Conservation (phyloP, 2,113 vertebrate species). For the Arvicanthis niloticus region DNA sequence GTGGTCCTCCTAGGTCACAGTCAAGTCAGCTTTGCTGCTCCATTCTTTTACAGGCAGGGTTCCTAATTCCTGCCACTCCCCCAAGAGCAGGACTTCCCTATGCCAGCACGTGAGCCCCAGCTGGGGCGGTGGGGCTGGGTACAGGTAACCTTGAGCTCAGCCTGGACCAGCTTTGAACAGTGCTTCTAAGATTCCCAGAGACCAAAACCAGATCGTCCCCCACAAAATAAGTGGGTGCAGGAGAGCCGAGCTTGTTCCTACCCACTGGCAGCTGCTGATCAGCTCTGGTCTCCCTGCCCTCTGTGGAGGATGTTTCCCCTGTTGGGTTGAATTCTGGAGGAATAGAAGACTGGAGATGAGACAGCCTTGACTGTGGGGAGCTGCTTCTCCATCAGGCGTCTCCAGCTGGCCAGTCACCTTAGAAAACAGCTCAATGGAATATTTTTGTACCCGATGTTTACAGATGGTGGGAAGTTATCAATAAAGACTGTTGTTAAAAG, state of each 20-base stretch:
- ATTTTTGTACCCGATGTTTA: constrained; percentile 85
- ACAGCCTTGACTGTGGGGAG: background rate
- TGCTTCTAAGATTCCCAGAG: background rate
- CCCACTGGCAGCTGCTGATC: background rate
- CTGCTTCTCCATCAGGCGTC: background rate
- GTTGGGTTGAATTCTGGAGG: background rate
- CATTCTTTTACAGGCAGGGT: background rate
- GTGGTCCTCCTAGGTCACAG: background rate
- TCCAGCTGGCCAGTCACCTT: background rate
- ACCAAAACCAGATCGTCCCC: background rate
- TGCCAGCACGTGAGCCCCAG: background rate
- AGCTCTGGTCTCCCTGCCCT: background rate
- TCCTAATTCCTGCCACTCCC: background rate
- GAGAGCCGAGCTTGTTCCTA: background rate
- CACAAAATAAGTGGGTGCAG: background rate
- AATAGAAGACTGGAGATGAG: background rate
- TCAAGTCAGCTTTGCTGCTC: background rate
- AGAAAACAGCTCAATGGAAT: constrained; percentile 71
- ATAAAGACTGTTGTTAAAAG: constrained; percentile 72
- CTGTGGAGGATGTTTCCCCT: background rate
- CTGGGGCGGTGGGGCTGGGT: background rate
- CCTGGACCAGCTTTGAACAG: background rate
- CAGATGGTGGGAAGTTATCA: constrained; percentile 77
- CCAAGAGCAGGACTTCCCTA: background rate
- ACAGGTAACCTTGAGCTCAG: background rate